phyloP scores from a whole-genome alignment of 1,140 invertebrate genomes.

The Bombus ignitus region DNA sequence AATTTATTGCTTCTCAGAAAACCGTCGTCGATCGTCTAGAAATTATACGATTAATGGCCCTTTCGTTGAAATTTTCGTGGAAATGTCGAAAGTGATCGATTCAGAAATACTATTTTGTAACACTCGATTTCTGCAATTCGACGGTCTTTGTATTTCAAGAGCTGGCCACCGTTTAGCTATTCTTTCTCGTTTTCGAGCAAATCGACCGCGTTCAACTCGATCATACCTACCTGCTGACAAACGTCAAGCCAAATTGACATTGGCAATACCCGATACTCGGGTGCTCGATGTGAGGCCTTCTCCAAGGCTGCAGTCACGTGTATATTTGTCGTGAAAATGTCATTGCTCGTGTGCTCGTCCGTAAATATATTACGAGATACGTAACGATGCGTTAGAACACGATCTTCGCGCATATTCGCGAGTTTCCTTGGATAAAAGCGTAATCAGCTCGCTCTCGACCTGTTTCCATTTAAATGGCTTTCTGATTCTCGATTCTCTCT shows the following conservation, averaged over 20 bases:
- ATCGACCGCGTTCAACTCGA: neutral
- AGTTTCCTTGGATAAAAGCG: neutral
- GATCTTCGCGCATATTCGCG: neutral
- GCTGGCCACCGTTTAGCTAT: neutral
- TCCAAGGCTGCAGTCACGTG: conserved; percentile 19
- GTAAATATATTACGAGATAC: neutral
- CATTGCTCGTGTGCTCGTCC: conserved; percentile 39
- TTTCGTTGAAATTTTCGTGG: neutral
- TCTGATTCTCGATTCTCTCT: accelerated
- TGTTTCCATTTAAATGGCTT: neutral
- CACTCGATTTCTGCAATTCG: neutral
- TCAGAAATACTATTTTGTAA: neutral
- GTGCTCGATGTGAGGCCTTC: conserved; percentile 47
- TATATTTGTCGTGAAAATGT: conserved; percentile 42
- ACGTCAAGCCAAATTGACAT: conserved; percentile 52
- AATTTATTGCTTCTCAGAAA: neutral
- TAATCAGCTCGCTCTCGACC: neutral
- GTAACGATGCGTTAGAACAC: neutral
- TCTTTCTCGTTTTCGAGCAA: neutral
- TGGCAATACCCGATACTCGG: conserved; percentile 50
- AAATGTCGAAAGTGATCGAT: neutral
- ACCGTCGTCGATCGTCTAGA: neutral
- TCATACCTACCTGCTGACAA: neutral
- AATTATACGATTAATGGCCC: neutral
- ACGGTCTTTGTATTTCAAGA: neutral